Conservation (phyloP, 2,888 invertebrate genomes). For the Drosophila percnosoma region DNA sequence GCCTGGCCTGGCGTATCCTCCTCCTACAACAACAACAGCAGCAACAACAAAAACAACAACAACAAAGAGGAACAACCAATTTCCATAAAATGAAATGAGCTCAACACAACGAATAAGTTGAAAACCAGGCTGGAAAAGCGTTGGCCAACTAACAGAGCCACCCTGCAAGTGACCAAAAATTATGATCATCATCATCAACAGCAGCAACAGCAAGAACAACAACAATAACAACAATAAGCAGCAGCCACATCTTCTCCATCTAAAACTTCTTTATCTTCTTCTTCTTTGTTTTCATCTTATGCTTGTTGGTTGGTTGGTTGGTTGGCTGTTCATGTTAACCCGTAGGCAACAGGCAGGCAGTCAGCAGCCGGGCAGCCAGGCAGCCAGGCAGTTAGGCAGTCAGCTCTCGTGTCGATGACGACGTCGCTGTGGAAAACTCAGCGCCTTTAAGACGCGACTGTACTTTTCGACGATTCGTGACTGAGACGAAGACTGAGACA, state of each 20-base stretch:
- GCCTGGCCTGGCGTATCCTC: conserved; percentile 39
- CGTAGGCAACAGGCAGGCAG: conserved; percentile 41
- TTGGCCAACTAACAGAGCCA: conserved; percentile 9
- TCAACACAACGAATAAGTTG: conserved; percentile 2
- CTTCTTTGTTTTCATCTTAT: not conserved
- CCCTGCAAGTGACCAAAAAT: conserved; percentile 14
- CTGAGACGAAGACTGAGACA: conserved; percentile 5
- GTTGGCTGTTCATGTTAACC: conserved; percentile 19
- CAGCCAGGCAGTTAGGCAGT: not conserved
- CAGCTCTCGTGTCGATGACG: conserved; percentile 26
- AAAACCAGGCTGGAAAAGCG: conserved; percentile 47
- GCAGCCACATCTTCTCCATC: conserved; percentile 8
- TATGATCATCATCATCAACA: conserved; percentile 37
- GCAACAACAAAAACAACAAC: conserved; percentile 16
- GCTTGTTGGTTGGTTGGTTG: not conserved
- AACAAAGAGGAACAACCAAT: conserved; percentile 23
- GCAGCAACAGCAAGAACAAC: conserved; percentile 24
- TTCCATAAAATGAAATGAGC: conserved; percentile 46
- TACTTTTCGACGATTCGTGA: conserved; percentile 46
- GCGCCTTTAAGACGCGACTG: conserved; percentile 62
- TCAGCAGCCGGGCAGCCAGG: not conserved
- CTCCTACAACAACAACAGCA: conserved; percentile 30
- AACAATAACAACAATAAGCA: conserved; percentile 20
- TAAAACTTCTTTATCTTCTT: not conserved
- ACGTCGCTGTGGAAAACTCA: conserved; percentile 58